These are phyloP conservation scores for Diaphora mendica DNA, from an alignment of 2,888 invertebrate species.

Conservation along the genomic window DNA sequence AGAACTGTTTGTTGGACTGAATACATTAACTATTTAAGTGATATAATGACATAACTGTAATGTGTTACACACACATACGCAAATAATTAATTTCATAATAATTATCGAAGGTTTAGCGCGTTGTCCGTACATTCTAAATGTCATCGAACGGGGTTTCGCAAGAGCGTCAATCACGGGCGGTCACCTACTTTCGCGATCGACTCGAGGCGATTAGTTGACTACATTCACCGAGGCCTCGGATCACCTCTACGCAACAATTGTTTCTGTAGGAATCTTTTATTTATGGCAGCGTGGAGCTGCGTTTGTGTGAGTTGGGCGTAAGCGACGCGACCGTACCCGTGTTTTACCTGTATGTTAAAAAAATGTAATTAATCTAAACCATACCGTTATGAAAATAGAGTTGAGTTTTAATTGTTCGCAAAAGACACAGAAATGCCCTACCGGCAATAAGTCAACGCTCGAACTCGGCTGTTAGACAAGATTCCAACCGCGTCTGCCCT, in stretches of 20 bases:
- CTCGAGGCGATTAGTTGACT: constrained; percentile 82
- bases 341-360: constrained; percentile 78
- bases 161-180: constrained; percentile 85
- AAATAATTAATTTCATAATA: constrained; percentile 77
- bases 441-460: constrained; percentile 87
- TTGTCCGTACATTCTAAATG: constrained; percentile 83
- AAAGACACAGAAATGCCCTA: constrained; percentile 80
- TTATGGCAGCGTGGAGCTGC: constrained; percentile 79
- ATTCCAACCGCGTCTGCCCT: constrained; percentile 87
- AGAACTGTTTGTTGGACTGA: background rate
- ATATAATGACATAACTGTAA: constrained; percentile 44
- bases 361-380: constrained; percentile 52
- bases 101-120: constrained; percentile 76
- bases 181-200: constrained; percentile 87
- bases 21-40: constrained; percentile 20
- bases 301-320: constrained; percentile 76
- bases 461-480: constrained; percentile 87
- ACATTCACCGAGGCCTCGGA: constrained; percentile 84
- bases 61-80: constrained; percentile 41
- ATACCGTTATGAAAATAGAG: constrained; percentile 49
- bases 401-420: constrained; percentile 50
- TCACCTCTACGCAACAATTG: constrained; percentile 86
- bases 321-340: constrained; percentile 79
- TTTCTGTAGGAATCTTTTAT: constrained; percentile 87
- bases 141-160: constrained; percentile 85